Base-by-base conservation (phyloP, 2,113 vertebrate genomes). In the Limanda limanda region DNA sequence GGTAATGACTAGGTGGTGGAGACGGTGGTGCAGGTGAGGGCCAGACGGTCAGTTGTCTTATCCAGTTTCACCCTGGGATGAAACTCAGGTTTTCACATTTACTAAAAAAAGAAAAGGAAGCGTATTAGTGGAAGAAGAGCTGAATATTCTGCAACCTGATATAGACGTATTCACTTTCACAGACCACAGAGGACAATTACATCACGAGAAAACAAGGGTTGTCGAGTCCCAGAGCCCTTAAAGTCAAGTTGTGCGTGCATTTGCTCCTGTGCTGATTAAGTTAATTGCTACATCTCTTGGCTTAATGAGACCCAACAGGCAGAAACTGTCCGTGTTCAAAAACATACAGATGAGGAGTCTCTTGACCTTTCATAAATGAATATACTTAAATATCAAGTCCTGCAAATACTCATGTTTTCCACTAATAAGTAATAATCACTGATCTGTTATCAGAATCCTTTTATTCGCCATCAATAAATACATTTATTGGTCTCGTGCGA, bases 71-170 rank as follows among this genome's bases (percentile, higher is more conserved):
- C 75, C 85, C 73, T 64, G 81, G 86, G 81, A 82, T 81, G 78
- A 90, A 88, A 83, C 88, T 95, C 92, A 95, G 92, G 92, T 92
- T 92, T 92, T 95, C 85, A 95, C 92, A 90, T 95, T 94, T 71
- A 95, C 93, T 95, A 89, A 82, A 93, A 93, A 88, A 89, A 90
- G 76, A 86, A 85, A 81, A 90, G 84, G 90, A 87, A 86, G 83
- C 12, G 0, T 61, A 85, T 91, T 87, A 91, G 89, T 88, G 20
- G 54, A 66, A 12, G 40, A 3, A 61, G 69, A 88, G 84, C 76
- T 78, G 47, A 51, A 70, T 73, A 69, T 71, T 68, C 68, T 81
- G 82, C 58, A 86, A 84, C 70, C 67, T 55, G 35, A 85, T 82
- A 88, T 78, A 74, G 81, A 85, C 69, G 75, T 68, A 81, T 78